A percentile compares a stretch with the other conserved stretches of the same genome.
phyloP scores from a whole-genome alignment of 2,113 vertebrate genomes.

The Ellobius talpinus region DNA sequence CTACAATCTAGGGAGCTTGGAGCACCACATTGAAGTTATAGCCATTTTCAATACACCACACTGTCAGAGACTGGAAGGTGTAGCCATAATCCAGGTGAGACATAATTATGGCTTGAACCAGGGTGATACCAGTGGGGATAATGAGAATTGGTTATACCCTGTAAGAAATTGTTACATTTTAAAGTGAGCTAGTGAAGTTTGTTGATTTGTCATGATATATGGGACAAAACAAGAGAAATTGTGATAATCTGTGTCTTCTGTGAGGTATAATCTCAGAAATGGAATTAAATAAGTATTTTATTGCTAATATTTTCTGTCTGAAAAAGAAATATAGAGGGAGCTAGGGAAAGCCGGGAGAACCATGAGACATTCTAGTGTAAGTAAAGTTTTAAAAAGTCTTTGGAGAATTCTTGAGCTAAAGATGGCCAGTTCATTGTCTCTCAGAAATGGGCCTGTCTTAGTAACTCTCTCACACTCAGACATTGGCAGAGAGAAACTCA shows the following conservation, averaged over 20 bases:
- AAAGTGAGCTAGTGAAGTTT: neutral
- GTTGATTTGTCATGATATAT: conserved; percentile 21
- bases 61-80: neutral
- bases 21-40: conserved; percentile 19
- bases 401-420: conserved; percentile 10
- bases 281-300: conserved; percentile 50
- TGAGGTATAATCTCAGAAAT: conserved; percentile 5
- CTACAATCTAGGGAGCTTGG: neutral
- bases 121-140: neutral
- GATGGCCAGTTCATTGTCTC: conserved; percentile 1
- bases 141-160: neutral
- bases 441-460: neutral
- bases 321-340: conserved; percentile 6
- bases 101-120: neutral
- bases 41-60: neutral
- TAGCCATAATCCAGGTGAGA: conserved; percentile 8
- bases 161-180: neutral
- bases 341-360: neutral
- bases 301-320: neutral
- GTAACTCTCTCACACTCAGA: neutral
- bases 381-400: conserved; percentile 30
- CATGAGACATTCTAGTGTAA: neutral
- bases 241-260: conserved; percentile 19
- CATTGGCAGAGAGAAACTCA: neutral
- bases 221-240: neutral